A percentile compares a stretch with the other conserved stretches of the same genome.
Evolutionary conservation across 1,140 invertebrate genomes (phyloP).

Genomic region (Bombus turneri): DNA sequence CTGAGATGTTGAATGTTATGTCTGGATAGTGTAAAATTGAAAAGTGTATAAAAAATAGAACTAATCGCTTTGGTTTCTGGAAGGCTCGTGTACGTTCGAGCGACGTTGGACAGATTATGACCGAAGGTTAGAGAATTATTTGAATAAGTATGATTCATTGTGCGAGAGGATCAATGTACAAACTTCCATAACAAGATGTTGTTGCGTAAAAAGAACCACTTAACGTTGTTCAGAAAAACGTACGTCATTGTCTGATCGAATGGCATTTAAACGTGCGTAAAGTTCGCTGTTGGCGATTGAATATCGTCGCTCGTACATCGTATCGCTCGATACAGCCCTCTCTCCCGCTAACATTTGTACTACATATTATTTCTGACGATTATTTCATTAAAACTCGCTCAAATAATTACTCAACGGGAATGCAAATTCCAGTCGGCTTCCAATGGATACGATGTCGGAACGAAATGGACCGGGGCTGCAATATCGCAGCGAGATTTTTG

Average conservation of each 20-base stretch:
- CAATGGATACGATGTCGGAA: not conserved
- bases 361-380: conserved; percentile 49
- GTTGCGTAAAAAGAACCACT: not conserved
- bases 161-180: no score
- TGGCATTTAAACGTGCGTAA: not conserved
- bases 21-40: no score
- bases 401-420: conserved; percentile 36
- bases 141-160: not conserved
- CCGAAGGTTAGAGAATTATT: not conserved
- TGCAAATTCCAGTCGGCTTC: conserved; percentile 18
- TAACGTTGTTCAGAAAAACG: not conserved
- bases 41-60: no score
- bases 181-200: not conserved
- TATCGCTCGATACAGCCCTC: conserved; percentile 4
- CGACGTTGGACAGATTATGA: no score
- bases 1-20: no score
- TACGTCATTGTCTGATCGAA: conserved; percentile 1
- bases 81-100: no score
- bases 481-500: not conserved
- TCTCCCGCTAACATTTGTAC: conserved; percentile 14
- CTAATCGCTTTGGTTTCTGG: no score
- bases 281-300: not conserved
- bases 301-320: not conserved
- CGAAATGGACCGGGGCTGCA: not conserved
- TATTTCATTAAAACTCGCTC: conserved; percentile 44